phyloP scores from a whole-genome alignment of 2,888 invertebrate species.

The Altica lythri region DNA sequence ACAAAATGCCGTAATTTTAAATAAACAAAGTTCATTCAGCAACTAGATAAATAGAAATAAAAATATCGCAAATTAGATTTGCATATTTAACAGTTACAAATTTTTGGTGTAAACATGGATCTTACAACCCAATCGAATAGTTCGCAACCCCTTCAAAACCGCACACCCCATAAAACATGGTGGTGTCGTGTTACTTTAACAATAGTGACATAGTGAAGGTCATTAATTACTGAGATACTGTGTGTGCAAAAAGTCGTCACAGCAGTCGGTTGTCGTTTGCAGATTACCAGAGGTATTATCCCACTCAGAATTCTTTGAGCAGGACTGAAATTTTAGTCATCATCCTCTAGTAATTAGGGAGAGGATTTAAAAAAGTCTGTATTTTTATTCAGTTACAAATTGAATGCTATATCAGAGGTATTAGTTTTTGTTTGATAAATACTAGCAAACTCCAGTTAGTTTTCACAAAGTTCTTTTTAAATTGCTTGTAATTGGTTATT shows the following conservation, averaged over 20 bases:
- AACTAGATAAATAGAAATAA: no score
- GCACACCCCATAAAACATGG: slow-evolving; percentile 32
- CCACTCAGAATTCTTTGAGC: slow-evolving; percentile 3
- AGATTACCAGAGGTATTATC: slow-evolving; percentile 23
- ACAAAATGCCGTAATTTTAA: no score
- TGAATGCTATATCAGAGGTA: no score
- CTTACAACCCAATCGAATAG: slow-evolving; percentile 17
- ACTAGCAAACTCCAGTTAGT: no score
- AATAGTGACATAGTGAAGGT: slow-evolving; percentile 26
- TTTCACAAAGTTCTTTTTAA: no score
- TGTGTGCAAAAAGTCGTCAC: slow-evolving; percentile 20
- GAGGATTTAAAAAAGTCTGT: no score
- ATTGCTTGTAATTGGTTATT: no score
- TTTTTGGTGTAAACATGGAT: slow-evolving; percentile 6
- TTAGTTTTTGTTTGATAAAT: no score
- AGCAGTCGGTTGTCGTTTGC: slow-evolving; percentile 26
- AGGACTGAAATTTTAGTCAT: slow-evolving; percentile 20
- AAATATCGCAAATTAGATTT: no score
- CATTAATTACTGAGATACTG: slow-evolving; percentile 29
- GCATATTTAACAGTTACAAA: no score
- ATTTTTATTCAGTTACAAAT: no score
- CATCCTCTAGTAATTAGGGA: slow-evolving; percentile 18
- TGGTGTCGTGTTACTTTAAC: slow-evolving; percentile 34
- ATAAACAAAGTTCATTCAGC: no score
- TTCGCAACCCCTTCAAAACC: slow-evolving; percentile 31